phyloP scores from a whole-genome alignment of 2,888 invertebrate genomes.

The Tupiocoris notatus region DNA sequence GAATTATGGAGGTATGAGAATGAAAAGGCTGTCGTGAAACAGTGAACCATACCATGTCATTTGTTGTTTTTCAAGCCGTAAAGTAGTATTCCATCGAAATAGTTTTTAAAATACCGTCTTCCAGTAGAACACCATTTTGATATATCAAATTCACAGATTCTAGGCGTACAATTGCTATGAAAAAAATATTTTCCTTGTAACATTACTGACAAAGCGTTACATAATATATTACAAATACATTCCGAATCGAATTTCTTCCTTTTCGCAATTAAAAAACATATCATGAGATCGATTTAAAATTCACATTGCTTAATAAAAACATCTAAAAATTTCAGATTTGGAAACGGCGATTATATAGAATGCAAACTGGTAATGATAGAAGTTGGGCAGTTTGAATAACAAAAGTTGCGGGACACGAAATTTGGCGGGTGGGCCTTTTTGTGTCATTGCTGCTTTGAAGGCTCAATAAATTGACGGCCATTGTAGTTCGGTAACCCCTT shows the following conservation, averaged over 20 bases:
- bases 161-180: not conserved
- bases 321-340: conserved; percentile 18
- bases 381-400: no score
- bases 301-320: conserved; percentile 24
- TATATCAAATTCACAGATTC: conserved; percentile 3
- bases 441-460: not conserved
- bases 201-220: conserved; percentile 35
- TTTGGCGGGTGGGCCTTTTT: no score
- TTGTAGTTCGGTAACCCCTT: no score
- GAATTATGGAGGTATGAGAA: no score
- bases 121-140: not conserved
- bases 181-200: conserved; percentile 20
- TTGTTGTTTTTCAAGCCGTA: no score
- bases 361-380: not conserved
- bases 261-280: conserved; percentile 1
- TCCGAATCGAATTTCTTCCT: conserved; percentile 9
- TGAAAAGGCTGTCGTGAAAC: no score
- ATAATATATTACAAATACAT: conserved; percentile 20
- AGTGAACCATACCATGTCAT: no score
- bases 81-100: not conserved
- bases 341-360: not conserved
- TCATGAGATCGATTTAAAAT: conserved; percentile 29
- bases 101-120: not conserved
- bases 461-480: no score
- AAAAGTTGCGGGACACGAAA: no score